Evolutionary conservation across 1,140 invertebrate species (phyloP).

Genomic region (Plodia interpunctella): DNA sequence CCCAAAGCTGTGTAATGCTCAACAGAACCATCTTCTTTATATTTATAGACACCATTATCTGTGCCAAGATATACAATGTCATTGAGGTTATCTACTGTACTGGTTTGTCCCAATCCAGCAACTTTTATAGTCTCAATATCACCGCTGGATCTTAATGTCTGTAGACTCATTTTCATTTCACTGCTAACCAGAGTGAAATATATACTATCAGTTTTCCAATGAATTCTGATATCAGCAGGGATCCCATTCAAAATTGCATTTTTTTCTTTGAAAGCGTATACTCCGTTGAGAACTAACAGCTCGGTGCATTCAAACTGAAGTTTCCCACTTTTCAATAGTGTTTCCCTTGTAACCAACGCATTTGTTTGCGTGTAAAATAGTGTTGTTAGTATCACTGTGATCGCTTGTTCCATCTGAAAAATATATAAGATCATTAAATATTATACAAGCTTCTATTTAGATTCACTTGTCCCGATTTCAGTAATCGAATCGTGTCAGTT

Average conservation of each 20-base stretch:
- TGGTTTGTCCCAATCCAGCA: conserved; percentile 55
- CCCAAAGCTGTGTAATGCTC: conserved; percentile 52
- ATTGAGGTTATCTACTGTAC: conserved; percentile 63
- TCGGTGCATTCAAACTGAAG: conserved; percentile 40
- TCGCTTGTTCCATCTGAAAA: conserved; percentile 49
- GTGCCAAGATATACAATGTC: conserved; percentile 65
- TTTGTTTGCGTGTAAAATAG: conserved; percentile 21
- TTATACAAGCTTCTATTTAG: too few species aligned
- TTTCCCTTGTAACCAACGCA: conserved; percentile 47
- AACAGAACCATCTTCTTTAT: conserved; percentile 51
- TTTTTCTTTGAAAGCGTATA: conserved; percentile 48
- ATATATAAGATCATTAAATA: not conserved
- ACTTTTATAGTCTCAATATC: conserved; percentile 56
- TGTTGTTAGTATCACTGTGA: conserved; percentile 16
- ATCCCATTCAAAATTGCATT: conserved; percentile 44
- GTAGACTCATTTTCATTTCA: conserved; percentile 64
- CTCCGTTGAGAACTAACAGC: conserved; percentile 50
- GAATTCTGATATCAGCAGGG: conserved; percentile 61
- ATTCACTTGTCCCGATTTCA: too few species aligned
- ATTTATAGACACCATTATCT: conserved; percentile 69
- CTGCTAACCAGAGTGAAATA: conserved; percentile 62
- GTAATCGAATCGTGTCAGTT: too few species aligned
- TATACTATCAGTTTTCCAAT: conserved; percentile 62
- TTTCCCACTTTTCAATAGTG: conserved; percentile 30
- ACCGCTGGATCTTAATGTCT: conserved; percentile 45